Evolutionary conservation across 2,888 invertebrate genomes (phyloP).

Genomic region (Lagria hirta): DNA sequence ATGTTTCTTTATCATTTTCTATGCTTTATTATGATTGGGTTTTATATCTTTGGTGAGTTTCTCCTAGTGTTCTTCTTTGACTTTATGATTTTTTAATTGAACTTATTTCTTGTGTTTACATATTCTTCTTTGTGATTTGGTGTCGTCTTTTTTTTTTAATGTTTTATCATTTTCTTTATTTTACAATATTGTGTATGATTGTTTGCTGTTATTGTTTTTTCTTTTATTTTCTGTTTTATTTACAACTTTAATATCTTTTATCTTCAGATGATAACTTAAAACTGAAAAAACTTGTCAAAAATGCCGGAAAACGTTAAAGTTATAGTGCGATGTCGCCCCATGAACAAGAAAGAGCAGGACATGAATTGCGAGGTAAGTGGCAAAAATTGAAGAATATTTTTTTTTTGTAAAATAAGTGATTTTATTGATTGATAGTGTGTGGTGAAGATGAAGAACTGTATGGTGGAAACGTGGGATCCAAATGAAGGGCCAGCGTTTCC

Average conservation of each 20-base stretch:
- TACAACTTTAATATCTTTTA: not conserved
- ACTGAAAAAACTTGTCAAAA: constrained; percentile 15
- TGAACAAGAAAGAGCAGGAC: constrained; percentile 74
- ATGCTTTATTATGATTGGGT: too few species aligned
- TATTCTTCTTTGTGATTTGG: too few species aligned
- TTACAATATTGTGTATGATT: not conserved
- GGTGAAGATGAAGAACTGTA: constrained; percentile 64
- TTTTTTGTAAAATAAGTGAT: not conserved
- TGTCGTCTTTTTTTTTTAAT: too few species aligned
- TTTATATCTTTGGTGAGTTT: too few species aligned
- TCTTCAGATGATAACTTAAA: constrained; percentile 36
- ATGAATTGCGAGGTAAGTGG: constrained; percentile 64
- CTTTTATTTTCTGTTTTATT: too few species aligned
- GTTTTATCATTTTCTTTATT: too few species aligned
- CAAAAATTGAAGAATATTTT: not conserved
- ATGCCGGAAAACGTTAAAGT: constrained; percentile 75
- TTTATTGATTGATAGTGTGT: constrained; percentile 62
- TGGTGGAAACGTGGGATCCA: constrained; percentile 66
- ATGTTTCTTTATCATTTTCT: too few species aligned
- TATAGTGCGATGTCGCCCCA: constrained; percentile 82
- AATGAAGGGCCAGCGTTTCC: constrained; percentile 61
- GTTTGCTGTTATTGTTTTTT: not conserved
- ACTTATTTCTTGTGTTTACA: too few species aligned
- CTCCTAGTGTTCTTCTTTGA: too few species aligned
- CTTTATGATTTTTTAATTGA: too few species aligned